phyloP scores from a whole-genome alignment of 2,113 vertebrate genomes.

The Nothobranchius kuhntae region DNA sequence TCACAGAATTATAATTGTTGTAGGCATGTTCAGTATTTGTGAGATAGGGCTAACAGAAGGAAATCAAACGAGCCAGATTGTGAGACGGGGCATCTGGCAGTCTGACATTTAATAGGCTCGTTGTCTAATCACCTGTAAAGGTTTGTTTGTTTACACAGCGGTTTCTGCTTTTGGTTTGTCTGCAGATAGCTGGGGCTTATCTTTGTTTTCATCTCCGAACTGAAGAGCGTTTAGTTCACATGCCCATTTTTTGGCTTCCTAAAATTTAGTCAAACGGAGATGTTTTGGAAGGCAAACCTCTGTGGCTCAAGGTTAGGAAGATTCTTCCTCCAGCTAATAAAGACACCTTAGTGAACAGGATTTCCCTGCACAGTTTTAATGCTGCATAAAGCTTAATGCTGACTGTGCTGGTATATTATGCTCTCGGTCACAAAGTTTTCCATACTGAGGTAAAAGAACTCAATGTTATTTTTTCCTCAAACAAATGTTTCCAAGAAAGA shows the following conservation, averaged over 20 bases:
- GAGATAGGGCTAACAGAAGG: constrained; percentile 55
- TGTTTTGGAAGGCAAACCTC: constrained; percentile 41
- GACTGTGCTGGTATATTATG: not conserved
- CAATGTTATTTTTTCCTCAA: not conserved
- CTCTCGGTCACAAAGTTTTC: not conserved
- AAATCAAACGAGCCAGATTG: constrained; percentile 55
- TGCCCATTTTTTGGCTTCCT: constrained; percentile 15
- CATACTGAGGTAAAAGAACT: not conserved
- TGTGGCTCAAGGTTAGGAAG: constrained; percentile 27
- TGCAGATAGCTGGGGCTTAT: not conserved
- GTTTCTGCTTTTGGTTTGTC: constrained; percentile 21
- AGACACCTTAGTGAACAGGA: constrained; percentile 8
- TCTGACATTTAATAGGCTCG: constrained; percentile 71
- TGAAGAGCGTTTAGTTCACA: constrained; percentile 14
- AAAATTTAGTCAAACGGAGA: constrained; percentile 24
- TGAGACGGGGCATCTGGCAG: constrained; percentile 50
- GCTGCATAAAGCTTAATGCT: not conserved
- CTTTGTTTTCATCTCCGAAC: constrained; percentile 15
- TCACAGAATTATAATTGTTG: constrained; percentile 54
- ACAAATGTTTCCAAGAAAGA: not conserved
- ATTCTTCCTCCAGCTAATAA: constrained; percentile 21
- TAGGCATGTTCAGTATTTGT: constrained; percentile 32
- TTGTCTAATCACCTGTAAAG: constrained; percentile 45
- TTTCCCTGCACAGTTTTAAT: constrained; percentile 7
- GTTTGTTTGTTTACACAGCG: constrained; percentile 55